Evolutionary conservation across 2,113 vertebrate genomes (phyloP), one percentile per base, ranked within the genome.

Genomic region (Dromas ardeola): DNA sequence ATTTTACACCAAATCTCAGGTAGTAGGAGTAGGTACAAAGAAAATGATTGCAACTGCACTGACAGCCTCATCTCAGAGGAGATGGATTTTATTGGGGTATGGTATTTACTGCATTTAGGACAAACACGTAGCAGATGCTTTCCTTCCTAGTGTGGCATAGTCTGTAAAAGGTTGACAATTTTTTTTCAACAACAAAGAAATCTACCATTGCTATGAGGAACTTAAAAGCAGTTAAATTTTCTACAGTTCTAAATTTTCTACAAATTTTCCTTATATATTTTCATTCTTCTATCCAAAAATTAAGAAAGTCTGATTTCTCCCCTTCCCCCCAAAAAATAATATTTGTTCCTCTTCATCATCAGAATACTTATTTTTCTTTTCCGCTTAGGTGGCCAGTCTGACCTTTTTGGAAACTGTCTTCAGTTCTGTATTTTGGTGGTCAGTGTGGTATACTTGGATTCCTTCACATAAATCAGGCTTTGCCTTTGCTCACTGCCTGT

Each of bases 11-110:
- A 91, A 52, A 76, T 91, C 77, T 93, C 34, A 29, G 49, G 67
- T 65, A 80, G 88, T 90, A 77, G 86, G 89, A 95, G 83, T 74
- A 88, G n/a, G 52, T 96, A 95, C 55, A 88, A 89, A 93, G 42
- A 38, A 86, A 58, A 78, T 63, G 0, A 84, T 81, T 95, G 36
- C 59, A 74, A 4, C 47, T 89, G 67, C 61, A 22, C 63, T 67
- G 83, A 71, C 91, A 96, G 21, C 21, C 25, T 77, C 43, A 22
- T 90, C 43, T 95, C 30, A 40, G 58, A 42, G 5, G 61, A 93
- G 79, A 65, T 25, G n/a, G 71, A 49, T 93, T 85, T 90, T 95
- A 65, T 34, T 80, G 66, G 90, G 66, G 52, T 93, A 79, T 86
- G 71, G 56, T 97, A 43, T 72, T 92, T 93, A 81, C 66, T 82